Percentiles rank a stretch among this genome's conserved stretches.
Evolutionary conservation across 2,113 vertebrate species (phyloP).

Genomic region (Suricata suricatta): DNA sequence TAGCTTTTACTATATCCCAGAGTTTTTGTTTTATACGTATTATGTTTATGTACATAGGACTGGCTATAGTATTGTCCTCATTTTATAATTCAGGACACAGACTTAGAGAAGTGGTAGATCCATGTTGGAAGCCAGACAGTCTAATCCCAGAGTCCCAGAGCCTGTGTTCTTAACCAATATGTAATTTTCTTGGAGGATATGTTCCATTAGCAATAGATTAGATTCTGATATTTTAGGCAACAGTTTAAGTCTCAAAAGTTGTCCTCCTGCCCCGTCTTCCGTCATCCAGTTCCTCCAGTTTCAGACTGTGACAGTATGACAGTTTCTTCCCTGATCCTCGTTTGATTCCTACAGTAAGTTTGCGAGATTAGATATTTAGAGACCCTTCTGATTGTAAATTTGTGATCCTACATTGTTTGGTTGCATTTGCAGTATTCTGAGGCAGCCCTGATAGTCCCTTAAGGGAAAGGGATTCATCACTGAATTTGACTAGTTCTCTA

Average conservation of each 20-base stretch:
- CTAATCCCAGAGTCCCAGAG: neutral
- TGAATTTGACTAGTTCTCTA: neutral
- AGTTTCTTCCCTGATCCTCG: neutral
- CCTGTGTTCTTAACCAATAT: neutral
- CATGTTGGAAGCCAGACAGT: neutral
- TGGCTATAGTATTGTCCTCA: neutral
- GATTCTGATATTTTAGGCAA: neutral
- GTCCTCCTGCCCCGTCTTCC: neutral
- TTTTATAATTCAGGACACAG: neutral
- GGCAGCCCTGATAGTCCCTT: neutral
- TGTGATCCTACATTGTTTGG: neutral
- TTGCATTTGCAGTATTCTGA: neutral
- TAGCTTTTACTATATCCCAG: neutral
- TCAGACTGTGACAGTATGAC: neutral
- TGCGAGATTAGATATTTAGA: neutral
- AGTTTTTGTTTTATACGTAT: neutral
- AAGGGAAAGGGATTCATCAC: neutral
- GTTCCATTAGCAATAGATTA: neutral
- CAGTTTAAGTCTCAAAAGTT: neutral
- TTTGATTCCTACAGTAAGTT: neutral
- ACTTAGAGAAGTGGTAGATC: neutral
- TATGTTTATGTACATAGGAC: neutral
- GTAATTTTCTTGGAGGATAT: neutral
- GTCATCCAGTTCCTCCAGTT: neutral
- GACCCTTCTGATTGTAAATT: neutral